Evolutionary conservation across 1,140 invertebrate genomes (phyloP), one percentile per base, ranked within the genome.

Genomic region (Platyura marginata): DNA sequence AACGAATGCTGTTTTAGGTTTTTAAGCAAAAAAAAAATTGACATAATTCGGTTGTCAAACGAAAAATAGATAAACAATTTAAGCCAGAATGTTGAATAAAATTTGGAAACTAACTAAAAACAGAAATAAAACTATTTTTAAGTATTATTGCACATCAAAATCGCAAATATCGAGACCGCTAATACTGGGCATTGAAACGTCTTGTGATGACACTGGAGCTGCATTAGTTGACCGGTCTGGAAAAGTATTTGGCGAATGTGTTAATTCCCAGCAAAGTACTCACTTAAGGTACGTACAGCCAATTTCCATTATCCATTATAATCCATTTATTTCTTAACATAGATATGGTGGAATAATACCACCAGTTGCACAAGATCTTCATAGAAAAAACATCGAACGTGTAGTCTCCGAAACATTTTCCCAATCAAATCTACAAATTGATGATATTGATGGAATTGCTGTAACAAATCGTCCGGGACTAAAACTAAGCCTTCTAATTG

Each of bases 181-280:
- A 13, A 21, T 46, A 22, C 36, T 96, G 46, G 94, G 93, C 8
- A 95, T 98, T 49, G 94, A 98, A 74, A 94, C 90, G n/a, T 96
- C 91, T 49, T 97, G 91, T 64, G 94, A 98, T 70, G 94, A 98
- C 59, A 97, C 93, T 3, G 92, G 87, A 40, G 81, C 81, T 53
- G 92, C 87, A 37, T 71, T 98, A 51, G 77, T 97, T 2, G 68
- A 82, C 61, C 65, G 63, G 6, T 49, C 68, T 40, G 79, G 82
- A 23, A 67, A 70, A 44, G 68, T 97, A 45, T 55, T 90, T 22
- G 81, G 84, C 15, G 86, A 96, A 65, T 68, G 76, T 33, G 55
- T 83, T 37, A 59, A 76, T 54, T 90, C 85, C 11, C 88, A 92
- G 61, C 71, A 77, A 13, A 29, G 13, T 13, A 6, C 6, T 8